Evolutionary conservation across 2,797 vertebrate genomes (phyloP), one percentile per base, ranked within the genome.

Genomic region (Hipposideros larvatus): DNA sequence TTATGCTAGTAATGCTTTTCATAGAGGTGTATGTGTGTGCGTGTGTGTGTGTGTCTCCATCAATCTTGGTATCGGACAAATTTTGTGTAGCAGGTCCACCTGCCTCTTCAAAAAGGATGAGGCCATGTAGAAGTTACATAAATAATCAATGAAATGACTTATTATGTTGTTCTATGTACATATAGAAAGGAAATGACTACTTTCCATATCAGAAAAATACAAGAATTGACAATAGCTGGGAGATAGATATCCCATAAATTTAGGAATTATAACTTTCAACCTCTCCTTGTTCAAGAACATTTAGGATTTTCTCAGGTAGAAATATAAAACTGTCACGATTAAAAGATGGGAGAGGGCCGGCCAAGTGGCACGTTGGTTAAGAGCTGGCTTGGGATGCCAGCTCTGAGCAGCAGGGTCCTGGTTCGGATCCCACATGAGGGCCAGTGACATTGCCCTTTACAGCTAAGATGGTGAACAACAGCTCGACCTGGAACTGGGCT

Each of bases 171-270:
- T 88, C 41, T 85, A 31, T 31, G 19, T 28, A 37, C 4, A 5
- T 37, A 73, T 5, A 51, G 22, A 85, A 94, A 65, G 11, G 15
- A 95, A 34, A 71, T 1, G 4, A 15, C 26, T 4, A 73, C 24
- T 77, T 94, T 71, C 8, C 34, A 2, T n/a, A 61, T 22, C 34
- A 53, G 37, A 83, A 94, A 83, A 87, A 84, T 3, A 53, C 5
- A 92, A 14, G 3, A 83, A 5, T 31, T 53, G 43, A 61, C 5
- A 71, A 70, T 0, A 90, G 11, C 31, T 84, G 6, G 11, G 34
- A 85, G 34, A 94, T 86, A 85, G 34, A 94, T 89, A 83, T 74
- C 7, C 16, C 48, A 48, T 34, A 26, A 78, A 66, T 37, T 73
- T 66, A 74, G 37, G 18, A 88, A 74, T 28, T 43, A 24, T 89